Percentiles rank a stretch among this genome's conserved stretches.
Evolutionary conservation across 2,113 vertebrate species (phyloP).

Genomic region (Hassar affinis): DNA sequence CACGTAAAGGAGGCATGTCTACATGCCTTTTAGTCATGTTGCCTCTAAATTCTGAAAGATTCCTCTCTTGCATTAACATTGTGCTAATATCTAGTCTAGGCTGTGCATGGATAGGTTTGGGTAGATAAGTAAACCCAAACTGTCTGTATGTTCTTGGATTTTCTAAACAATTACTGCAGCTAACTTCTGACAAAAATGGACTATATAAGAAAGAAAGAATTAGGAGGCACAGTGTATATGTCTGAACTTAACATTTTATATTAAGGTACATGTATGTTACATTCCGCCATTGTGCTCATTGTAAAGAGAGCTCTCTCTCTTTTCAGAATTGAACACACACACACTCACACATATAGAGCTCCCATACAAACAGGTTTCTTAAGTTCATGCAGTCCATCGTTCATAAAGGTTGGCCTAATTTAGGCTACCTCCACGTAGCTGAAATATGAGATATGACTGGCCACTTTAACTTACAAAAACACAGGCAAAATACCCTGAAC

Average conservation of each 20-base stretch:
- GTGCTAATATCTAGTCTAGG: neutral
- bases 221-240: slow-evolving; percentile 56
- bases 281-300: slow-evolving; percentile 74
- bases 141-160: neutral
- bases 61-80: neutral
- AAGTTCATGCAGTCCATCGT: slow-evolving; percentile 51
- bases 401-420: slow-evolving; percentile 64
- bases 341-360: slow-evolving; percentile 22
- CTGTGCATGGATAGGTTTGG: neutral
- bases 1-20: neutral
- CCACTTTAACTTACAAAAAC: slow-evolving; percentile 72
- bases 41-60: neutral
- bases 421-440: slow-evolving; percentile 61
- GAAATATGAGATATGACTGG: slow-evolving; percentile 67
- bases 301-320: slow-evolving; percentile 59
- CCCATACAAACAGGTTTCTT: slow-evolving; percentile 50
- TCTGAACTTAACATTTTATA: slow-evolving; percentile 75
- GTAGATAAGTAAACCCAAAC: neutral
- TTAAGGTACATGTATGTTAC: slow-evolving; percentile 72
- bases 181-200: neutral
- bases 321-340: slow-evolving; percentile 52
- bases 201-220: neutral
- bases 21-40: neutral
- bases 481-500: slow-evolving; percentile 55
- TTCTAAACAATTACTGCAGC: neutral